Evolutionary conservation across 2,888 invertebrate species (phyloP), one percentile per base, ranked within the genome.

Genomic region (Rugalucina vietnamica): DNA sequence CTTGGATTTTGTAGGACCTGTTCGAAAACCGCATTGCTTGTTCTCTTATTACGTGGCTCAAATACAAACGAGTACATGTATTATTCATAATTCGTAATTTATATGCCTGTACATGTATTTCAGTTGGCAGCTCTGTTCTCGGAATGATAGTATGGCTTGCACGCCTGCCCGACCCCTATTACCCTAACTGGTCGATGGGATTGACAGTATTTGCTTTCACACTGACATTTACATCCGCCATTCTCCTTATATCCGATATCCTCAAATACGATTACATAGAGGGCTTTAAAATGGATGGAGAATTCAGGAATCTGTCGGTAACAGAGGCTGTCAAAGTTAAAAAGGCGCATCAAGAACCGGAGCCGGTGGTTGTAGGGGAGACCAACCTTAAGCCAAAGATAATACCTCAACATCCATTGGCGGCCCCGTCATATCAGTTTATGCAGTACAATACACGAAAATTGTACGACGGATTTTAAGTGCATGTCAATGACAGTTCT

Each of bases 191-290:
- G 82, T 88, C 88, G 1, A 54, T 88, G 79, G 88, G 88, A 21
- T 80, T 88, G 60, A 84, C 85, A 0, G 85, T 88, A 32, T 84
- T 88, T 49, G 77, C 85, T 27, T 36, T 60, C 18, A 83, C 84
- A 5, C 78, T 88, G 21, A 43, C 65, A 39, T 72, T 84, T 43
- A 85, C 84, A n/a, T 81, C 82, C 29, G 88, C 69, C 0, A 65
- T 84, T 3, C 39, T 88, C 18, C 70, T 88, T 12, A 88, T 88
- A 10, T 82, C 88, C 0, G 88, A 88, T 37, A 78, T 88, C 50
- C 72, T 85, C 29, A 74, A 85, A 43, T 88, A 85, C 76, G 88
- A 88, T 49, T 88, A 88, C 70, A 85, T 82, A 37, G 88, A 88
- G 37, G 54, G 80, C 18, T 78, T 85, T 14, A 76, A 84, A 84